phyloP scores from a whole-genome alignment of 1,140 invertebrate genomes.

The Lepidurus apus region DNA sequence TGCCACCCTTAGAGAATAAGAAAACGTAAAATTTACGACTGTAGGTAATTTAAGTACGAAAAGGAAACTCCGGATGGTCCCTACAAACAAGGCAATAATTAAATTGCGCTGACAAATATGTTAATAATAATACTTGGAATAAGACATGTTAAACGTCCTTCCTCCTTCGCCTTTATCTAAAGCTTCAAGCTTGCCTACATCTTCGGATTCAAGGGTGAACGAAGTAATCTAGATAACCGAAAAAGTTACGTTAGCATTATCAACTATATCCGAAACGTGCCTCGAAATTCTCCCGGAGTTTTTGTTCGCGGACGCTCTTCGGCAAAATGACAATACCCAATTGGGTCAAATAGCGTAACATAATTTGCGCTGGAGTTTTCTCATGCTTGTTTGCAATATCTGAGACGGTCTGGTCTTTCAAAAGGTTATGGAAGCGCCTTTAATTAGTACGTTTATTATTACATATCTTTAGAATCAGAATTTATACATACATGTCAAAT shows the following conservation, averaged over 20 bases:
- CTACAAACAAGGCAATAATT: background rate
- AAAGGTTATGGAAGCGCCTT: constrained; percentile 36
- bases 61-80: background rate
- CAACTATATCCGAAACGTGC: constrained; percentile 23
- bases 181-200: constrained; percentile 48
- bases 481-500: background rate
- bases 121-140: background rate
- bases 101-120: background rate
- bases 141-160: constrained; percentile 58
- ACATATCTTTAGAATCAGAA: background rate
- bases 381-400: constrained; percentile 61
- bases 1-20: too few relatives aligned
- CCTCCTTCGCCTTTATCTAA: constrained; percentile 55
- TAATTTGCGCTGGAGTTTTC: constrained; percentile 69
- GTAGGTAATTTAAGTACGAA: background rate
- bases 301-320: constrained; percentile 67
- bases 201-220: constrained; percentile 51
- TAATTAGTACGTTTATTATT: background rate
- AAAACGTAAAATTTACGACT: too few relatives aligned
- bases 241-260: background rate
- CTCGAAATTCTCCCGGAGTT: constrained; percentile 59
- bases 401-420: constrained; percentile 51
- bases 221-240: constrained; percentile 50
- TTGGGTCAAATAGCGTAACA: constrained; percentile 69
- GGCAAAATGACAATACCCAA: constrained; percentile 70